Base-by-base conservation (phyloP, 2,888 invertebrate genomes). In the Tetheella fluctuosa region DNA sequence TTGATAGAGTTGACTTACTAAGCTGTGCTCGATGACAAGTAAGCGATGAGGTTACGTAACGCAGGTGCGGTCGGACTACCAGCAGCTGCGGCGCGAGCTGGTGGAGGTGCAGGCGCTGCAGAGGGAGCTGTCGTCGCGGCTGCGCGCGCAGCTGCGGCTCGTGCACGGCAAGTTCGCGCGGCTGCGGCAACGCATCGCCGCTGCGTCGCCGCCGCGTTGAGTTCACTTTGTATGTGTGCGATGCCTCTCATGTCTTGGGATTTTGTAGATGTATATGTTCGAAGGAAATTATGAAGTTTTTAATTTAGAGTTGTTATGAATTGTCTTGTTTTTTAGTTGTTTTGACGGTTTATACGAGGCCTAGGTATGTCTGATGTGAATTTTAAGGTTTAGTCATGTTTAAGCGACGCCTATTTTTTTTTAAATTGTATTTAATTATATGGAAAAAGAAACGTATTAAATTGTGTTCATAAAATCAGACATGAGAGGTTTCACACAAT, bases 51-150 rank as follows among this genome's bases (percentile, higher is more conserved):
- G 17, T 4, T 89, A n/a, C n/a, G n/a, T n/a, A n/a, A n/a, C n/a
- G n/a, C n/a, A 95, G 92, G 95, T 95, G 65, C 96, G 96, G 73
- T 95, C 95, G 66, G 97, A 97, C 85, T 97, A 97, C 87, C 96
- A 96, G 84, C 96, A 96, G 77, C 91, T 97, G 59, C 94, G 96
- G 39, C 95, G 95, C 80, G 97, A 97, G 87, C 94, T 97, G 75
- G 94, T 95, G 73, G 97, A 97, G 79, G 96, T 97, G 68, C 97
- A 97, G 81, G 96, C 96, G 67, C 86, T 97, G 74, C 97, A 97
- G 86, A 94, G 96, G 70, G 96, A 97, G 88, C 94, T 97, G 73
- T 96, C 96, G 42, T 94, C 94, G 64, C 94, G 96, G n/a, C 94
- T 97, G 66, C 95, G 96, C 69, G 92, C 94, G 63, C 97, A 97